A percentile compares a stretch with the other conserved stretches of the same genome.
Conservation (phyloP, 1,140 invertebrate genomes). For the Apis dorsata region DNA sequence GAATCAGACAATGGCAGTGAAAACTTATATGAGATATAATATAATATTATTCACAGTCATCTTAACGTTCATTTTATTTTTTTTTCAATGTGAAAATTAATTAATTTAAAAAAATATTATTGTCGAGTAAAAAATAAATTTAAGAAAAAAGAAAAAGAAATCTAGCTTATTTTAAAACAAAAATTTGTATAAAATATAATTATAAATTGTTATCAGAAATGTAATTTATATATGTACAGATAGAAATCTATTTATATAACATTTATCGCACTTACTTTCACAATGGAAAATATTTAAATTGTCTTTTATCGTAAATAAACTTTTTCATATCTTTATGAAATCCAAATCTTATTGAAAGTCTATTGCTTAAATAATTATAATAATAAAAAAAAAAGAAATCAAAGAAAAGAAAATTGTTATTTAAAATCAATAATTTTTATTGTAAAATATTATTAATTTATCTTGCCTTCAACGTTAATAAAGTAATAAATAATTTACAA, state of each 20-base stretch:
- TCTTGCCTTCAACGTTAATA: slow-evolving; percentile 62
- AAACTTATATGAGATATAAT: slow-evolving; percentile 57
- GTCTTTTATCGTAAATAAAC: background rate
- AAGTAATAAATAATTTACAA: slow-evolving; percentile 76
- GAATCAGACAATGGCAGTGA: slow-evolving; percentile 60
- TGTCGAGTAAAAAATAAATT: background rate
- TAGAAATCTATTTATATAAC: slow-evolving; percentile 54
- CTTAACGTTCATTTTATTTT: background rate
- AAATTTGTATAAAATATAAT: slow-evolving; percentile 62
- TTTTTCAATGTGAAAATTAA: background rate
- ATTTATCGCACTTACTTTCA: background rate
- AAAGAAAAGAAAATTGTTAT: background rate
- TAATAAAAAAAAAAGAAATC: background rate
- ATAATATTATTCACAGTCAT: slow-evolving; percentile 35
- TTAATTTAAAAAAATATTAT: slow-evolving; percentile 15
- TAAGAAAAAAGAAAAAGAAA: background rate
- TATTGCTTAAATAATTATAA: slow-evolving; percentile 61
- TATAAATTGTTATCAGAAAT: slow-evolving; percentile 52
- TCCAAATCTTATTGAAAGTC: slow-evolving; percentile 57
- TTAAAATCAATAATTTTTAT: background rate
- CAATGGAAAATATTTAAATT: background rate
- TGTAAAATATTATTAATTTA: slow-evolving; percentile 18
- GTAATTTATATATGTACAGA: slow-evolving; percentile 41
- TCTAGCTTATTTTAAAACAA: slow-evolving; percentile 53
- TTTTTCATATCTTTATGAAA: slow-evolving; percentile 18